phyloP scores from a whole-genome alignment of 2,113 vertebrate genomes.

The Emydura subglobosa region DNA sequence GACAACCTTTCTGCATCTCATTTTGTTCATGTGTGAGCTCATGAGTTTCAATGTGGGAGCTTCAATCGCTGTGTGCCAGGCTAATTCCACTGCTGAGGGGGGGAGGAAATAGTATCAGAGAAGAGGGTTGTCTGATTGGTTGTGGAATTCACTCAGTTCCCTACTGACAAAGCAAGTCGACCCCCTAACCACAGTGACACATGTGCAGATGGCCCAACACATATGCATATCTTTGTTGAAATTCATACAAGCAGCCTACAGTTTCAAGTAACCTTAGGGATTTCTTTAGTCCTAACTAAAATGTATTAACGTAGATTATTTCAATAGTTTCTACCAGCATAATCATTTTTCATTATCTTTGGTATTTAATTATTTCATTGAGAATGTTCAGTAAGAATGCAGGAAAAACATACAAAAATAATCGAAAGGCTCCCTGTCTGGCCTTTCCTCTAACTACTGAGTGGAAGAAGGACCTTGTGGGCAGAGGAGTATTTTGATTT shows the following conservation, averaged over 20 bases:
- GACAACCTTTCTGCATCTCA: constrained; percentile 51
- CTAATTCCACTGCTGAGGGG: neutral
- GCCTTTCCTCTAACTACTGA: neutral
- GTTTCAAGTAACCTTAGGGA: neutral
- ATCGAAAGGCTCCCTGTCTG: neutral
- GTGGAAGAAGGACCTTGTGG: neutral
- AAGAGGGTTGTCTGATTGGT: neutral
- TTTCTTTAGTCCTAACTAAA: neutral
- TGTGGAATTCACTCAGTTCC: neutral
- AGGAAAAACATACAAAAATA: neutral
- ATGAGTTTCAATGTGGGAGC: neutral
- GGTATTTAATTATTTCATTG: neutral
- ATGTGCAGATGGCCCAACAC: rapidly evolving
- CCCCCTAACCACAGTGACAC: neutral
- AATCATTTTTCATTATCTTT: neutral
- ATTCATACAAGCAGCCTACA: neutral
- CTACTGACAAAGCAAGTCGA: neutral
- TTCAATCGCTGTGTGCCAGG: neutral
- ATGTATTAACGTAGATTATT: neutral
- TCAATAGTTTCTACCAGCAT: neutral
- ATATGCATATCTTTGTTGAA: neutral
- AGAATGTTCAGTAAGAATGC: neutral
- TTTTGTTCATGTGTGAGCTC: neutral
- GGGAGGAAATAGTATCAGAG: neutral
- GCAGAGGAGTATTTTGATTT: neutral